Evolutionary conservation across 2,888 invertebrate genomes (phyloP), one percentile per base, ranked within the genome.

Genomic region (Synanthedon andrenaeformis): DNA sequence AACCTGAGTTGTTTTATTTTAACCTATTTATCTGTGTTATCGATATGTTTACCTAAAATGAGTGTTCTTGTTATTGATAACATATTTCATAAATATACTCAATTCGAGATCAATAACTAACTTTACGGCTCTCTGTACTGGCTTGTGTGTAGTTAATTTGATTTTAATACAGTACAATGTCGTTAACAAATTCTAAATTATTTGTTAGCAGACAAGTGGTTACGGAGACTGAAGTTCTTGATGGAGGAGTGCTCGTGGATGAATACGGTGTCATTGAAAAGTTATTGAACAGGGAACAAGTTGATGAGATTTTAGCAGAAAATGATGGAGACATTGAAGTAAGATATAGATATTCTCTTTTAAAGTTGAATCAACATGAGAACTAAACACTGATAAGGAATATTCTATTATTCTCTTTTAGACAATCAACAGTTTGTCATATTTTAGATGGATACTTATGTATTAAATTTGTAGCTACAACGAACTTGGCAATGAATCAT

Each of bases 231-330:
- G 79, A 76, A 50, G 82, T 91, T 52, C 66, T 85, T 13, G 84
- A 89, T 57, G 92, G 91, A 49, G 91, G 90, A 28, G 88, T 92
- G 58, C 72, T 93, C 42, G 89, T 92, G 19, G 75, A 87, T 53
- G 78, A 84, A 56, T 76, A 89, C 66, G 93, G 92, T 13, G 85
- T 86, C 60, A 91, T 93, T 60, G 72, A 83, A 58, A 72, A 82
- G 62, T 74, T 93, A 42, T 65, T 91, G 3, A 79, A 74, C 42
- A 79, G 82, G 49, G 65, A 78, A 10, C 81, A 89, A 62, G 85
- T 86, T 53, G 76, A 88, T 14, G 76, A 81, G 69, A 69, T 89
- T 19, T 71, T 87, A 59, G 69, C 83, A 42, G 82, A 87, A 58
- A 77, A 68, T 60, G 78, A 76, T 55, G 85, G 82, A 61, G 82